Evolutionary conservation across 2,113 vertebrate genomes (phyloP).

Genomic region (Anoplopoma fimbria): DNA sequence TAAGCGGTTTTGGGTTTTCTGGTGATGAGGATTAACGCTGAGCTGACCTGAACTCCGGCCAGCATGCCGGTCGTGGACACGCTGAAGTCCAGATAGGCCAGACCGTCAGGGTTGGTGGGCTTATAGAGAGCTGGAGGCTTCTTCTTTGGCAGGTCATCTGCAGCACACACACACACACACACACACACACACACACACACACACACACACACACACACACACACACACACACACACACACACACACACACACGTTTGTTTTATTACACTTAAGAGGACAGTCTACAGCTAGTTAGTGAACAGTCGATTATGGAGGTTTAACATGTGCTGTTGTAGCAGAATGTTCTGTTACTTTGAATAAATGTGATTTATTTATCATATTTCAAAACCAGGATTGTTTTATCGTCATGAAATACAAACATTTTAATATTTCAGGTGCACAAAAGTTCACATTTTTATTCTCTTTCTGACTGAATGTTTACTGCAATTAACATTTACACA

Average conservation of each 20-base stretch:
- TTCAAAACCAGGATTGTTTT: background rate
- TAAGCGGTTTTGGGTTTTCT: too few species aligned
- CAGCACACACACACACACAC: constrained; percentile 25
- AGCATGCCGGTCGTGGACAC: constrained; percentile 99
- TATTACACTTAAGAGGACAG: background rate
- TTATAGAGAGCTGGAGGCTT: constrained; percentile 96
- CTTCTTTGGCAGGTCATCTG: constrained; percentile 99
- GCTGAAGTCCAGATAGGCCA: constrained; percentile 99
- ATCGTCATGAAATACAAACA: background rate
- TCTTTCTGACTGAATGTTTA: background rate
- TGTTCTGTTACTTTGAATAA: too few species aligned
- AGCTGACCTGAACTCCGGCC: constrained; percentile 95
- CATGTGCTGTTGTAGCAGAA: background rate
- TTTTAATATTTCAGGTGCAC: background rate
- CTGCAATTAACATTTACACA: background rate
- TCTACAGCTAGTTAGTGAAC: background rate
- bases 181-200: constrained; percentile 33
- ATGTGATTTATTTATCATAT: too few species aligned
- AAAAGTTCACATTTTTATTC: background rate
- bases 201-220: constrained; percentile 23
- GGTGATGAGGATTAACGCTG: constrained; percentile 2
- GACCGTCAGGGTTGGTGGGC: constrained; percentile 94
- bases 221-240: constrained; percentile 19
- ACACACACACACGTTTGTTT: constrained; percentile 21
- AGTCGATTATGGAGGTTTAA: background rate